Base-by-base conservation (phyloP, 2,797 vertebrate species). In the Ptychobarbus kaznakovi region DNA sequence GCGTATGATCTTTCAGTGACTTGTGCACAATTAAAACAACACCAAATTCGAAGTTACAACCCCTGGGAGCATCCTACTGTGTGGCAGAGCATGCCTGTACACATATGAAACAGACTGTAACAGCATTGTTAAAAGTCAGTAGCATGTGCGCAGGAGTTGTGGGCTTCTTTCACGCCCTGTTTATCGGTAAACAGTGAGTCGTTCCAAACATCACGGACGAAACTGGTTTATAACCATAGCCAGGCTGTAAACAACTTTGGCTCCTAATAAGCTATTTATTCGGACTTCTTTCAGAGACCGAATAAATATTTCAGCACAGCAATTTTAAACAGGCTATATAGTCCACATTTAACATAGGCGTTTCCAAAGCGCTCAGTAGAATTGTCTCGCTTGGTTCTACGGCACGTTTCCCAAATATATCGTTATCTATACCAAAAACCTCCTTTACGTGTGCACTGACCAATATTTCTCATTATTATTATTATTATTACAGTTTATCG, bases 11-110 rank as follows among this genome's bases (percentile, higher is more conserved):
- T 92, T 81, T 82, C 87, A 87, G 87, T 94, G 90, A 94, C 93
- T 94, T 92, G 92, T 91, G 92, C 90, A 91, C 91, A 91, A 89
- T 92, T 90, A 90, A 90, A 92, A 85, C 82, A 85, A 91, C 89
- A 87, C 86, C 84, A 89, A 88, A 90, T 91, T 91, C 86, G 65
- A 90, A 91, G 90, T 91, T 92, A 92, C 87, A 91, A 93, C 90
- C 90, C 87, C 86, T 80, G 66, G 66, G 83, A 70, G 51, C 82
- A 63, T 82, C 81, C 82, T 86, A 81, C 89, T 92, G 87, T 86
- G 83, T 80, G 77, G 53, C 11, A 49, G 51, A 75, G 81, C 80
- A 82, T 75, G 74, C 25, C 72, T 77, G 25, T 35, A 74, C 58
- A 68, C 78, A 75, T 42, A 65, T 69, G 61, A 69, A 82, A 69